phyloP scores from a whole-genome alignment of 2,888 invertebrate species.

The Girardia tigrina region DNA sequence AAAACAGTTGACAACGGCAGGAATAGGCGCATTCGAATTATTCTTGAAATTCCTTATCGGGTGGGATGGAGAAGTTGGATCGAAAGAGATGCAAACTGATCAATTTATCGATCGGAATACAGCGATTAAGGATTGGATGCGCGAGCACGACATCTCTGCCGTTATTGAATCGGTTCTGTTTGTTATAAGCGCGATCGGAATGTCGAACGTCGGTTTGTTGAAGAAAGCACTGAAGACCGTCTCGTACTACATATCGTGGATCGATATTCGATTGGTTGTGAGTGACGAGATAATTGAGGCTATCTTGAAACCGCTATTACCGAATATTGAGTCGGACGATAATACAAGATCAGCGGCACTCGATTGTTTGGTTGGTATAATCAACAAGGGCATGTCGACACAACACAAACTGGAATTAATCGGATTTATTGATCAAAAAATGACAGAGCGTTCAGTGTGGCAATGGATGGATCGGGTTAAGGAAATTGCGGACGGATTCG shows the following conservation, averaged over 20 bases:
- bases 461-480: background rate
- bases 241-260: background rate
- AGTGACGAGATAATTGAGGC: background rate
- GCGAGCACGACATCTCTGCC: background rate
- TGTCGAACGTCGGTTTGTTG: background rate
- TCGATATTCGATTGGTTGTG: background rate
- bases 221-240: background rate
- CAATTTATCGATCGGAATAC: slow-evolving; percentile 14
- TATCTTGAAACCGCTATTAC: background rate
- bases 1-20: too few relatives aligned
- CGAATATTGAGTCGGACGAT: background rate
- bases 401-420: background rate
- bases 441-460: background rate
- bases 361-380: background rate
- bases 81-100: background rate
- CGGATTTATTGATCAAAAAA: background rate
- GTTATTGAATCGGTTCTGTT: background rate
- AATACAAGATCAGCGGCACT: background rate
- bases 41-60: slow-evolving; percentile 5
- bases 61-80: background rate
- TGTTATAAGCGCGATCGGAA: background rate
- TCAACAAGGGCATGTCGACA: background rate
- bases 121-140: background rate
- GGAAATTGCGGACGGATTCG: background rate
- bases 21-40: background rate